phyloP scores from a whole-genome alignment of 2,113 vertebrate species.

The Apus apus region DNA sequence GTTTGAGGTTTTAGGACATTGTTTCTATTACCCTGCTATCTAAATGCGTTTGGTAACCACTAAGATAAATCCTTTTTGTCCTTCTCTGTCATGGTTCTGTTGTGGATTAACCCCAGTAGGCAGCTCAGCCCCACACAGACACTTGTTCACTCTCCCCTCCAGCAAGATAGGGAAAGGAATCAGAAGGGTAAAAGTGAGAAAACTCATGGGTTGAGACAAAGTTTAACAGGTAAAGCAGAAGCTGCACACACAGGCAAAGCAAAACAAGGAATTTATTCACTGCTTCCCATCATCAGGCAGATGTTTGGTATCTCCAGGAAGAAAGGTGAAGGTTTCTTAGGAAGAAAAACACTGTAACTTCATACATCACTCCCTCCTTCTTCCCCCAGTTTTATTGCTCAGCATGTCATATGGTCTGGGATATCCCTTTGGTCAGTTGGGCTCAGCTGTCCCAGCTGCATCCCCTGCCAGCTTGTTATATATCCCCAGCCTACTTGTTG shows the following conservation, averaged over 20 bases:
- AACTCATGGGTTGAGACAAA: not conserved
- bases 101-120: not conserved
- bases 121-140: not conserved
- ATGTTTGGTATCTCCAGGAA: not conserved
- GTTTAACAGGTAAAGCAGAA: not conserved
- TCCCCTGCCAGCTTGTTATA: no score
- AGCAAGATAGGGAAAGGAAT: not conserved
- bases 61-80: not conserved
- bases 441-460: no score
- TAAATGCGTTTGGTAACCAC: not conserved
- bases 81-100: fast-evolving
- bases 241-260: not conserved
- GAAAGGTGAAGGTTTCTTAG: not conserved
- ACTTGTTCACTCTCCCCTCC: fast-evolving
- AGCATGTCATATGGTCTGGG: no score
- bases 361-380: not conserved
- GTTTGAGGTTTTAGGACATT: not conserved
- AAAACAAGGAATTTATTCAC: not conserved
- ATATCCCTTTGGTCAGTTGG: no score
- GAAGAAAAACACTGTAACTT: not conserved
- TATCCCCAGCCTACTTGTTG: not conserved
- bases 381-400: no score
- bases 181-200: not conserved
- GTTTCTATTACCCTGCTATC: not conserved
- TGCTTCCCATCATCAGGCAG: no score